These are phyloP conservation scores for Agrochola lychnidis DNA, from an alignment of 2,888 invertebrate genomes.

Conservation along the genomic window DNA sequence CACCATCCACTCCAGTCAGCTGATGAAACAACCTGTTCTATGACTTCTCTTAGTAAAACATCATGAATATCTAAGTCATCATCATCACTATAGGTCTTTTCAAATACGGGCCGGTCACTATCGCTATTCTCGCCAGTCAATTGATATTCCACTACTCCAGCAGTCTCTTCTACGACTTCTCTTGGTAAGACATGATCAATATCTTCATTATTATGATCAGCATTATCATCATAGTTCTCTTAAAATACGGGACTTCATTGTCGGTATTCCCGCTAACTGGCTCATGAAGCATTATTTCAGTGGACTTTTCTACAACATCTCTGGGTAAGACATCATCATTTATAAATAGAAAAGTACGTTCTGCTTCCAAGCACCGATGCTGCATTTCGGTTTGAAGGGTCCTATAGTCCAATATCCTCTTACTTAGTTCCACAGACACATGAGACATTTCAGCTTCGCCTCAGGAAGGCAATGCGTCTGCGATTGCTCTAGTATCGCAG, in stretches of 20 bases:
- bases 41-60: not conserved
- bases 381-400: too few relatives aligned
- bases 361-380: too few relatives aligned
- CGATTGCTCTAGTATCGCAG: too few relatives aligned
- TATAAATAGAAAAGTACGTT: too few relatives aligned
- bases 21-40: too few relatives aligned
- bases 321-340: too few relatives aligned
- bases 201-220: not conserved
- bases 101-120: constrained; percentile 75
- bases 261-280: constrained; percentile 63
- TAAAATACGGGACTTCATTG: constrained; percentile 70
- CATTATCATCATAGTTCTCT: constrained; percentile 53
- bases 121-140: constrained; percentile 64
- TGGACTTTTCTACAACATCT: too few relatives aligned
- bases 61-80: constrained; percentile 52
- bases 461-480: too few relatives aligned
- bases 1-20: too few relatives aligned
- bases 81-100: constrained; percentile 42
- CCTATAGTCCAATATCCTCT: too few relatives aligned
- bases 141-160: constrained; percentile 70
- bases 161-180: constrained; percentile 74
- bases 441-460: too few relatives aligned
- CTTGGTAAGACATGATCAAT: constrained; percentile 68
- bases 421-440: too few relatives aligned
- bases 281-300: not conserved